These are phyloP conservation scores for Notospermus geniculatus DNA, from an alignment of 1,140 invertebrate species.

Conservation along the genomic window DNA sequence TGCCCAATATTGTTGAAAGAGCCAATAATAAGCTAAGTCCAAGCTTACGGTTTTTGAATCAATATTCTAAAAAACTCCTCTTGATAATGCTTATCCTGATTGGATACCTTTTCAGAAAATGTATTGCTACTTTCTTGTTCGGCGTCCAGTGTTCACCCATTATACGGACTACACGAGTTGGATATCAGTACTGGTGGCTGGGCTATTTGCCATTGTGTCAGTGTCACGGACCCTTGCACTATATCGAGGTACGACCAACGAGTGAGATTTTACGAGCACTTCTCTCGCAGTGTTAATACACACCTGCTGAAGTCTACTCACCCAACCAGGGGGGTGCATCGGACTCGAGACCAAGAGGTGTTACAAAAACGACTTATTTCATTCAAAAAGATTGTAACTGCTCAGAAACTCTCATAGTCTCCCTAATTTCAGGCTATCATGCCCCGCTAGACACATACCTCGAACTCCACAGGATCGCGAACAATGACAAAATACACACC, in stretches of 20 bases:
- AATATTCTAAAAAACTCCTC: too few relatives aligned
- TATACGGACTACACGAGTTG: slow-evolving; percentile 71
- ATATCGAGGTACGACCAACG: slow-evolving; percentile 58
- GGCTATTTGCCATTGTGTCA: slow-evolving; percentile 63
- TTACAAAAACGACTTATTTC: too few relatives aligned
- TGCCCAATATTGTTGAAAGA: not conserved
- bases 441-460: slow-evolving; percentile 88
- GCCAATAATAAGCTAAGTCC: not conserved
- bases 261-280: too few relatives aligned
- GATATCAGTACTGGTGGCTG: slow-evolving; percentile 66
- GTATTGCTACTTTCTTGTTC: slow-evolving; percentile 63
- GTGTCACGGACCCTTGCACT: slow-evolving; percentile 57
- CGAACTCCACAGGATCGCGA: slow-evolving; percentile 70
- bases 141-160: slow-evolving; percentile 58
- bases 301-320: too few relatives aligned
- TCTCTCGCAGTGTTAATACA: too few relatives aligned
- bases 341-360: too few relatives aligned
- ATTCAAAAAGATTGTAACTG: too few relatives aligned
- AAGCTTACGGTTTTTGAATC: too few relatives aligned
- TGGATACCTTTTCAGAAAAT: slow-evolving; percentile 54
- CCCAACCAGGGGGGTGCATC: too few relatives aligned
- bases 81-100: not conserved
- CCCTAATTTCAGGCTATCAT: slow-evolving; percentile 70
- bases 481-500: slow-evolving; percentile 55
- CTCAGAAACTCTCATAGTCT: slow-evolving; percentile 11